Evolutionary conservation across 2,888 invertebrate species (phyloP).

Genomic region (Augiades crinisus): DNA sequence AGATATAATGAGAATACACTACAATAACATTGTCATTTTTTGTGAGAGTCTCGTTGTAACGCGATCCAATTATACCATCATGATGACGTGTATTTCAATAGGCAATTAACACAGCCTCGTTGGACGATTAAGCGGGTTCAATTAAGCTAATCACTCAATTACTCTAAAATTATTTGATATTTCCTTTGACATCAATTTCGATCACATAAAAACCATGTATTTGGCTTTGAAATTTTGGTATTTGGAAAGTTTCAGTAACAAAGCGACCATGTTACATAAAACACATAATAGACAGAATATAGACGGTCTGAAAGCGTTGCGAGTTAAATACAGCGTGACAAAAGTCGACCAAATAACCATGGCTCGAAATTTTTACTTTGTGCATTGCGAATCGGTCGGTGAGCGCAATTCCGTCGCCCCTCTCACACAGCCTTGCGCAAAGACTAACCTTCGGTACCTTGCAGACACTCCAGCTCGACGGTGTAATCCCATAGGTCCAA

Average conservation of each 20-base stretch:
- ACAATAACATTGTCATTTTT: no score
- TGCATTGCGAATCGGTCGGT: slow-evolving; percentile 47
- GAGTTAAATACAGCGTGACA: slow-evolving; percentile 41
- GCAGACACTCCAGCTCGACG: slow-evolving; percentile 90
- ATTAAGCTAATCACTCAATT: slow-evolving; percentile 6
- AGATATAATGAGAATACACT: not conserved
- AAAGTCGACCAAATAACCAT: slow-evolving; percentile 46
- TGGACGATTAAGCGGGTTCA: not conserved
- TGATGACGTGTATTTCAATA: slow-evolving; percentile 1
- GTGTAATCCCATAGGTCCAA: slow-evolving; percentile 93
- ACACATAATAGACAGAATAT: slow-evolving; percentile 14
- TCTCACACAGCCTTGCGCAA: slow-evolving; percentile 63
- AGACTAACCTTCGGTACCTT: slow-evolving; percentile 87
- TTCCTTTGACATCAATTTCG: not conserved
- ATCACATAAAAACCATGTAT: not conserved
- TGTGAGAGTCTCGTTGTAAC: not conserved
- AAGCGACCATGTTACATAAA: slow-evolving; percentile 7
- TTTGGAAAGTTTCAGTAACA: not conserved
- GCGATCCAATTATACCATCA: not conserved
- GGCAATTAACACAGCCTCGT: slow-evolving; percentile 5
- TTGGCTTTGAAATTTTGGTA: not conserved
- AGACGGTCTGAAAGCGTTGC: slow-evolving; percentile 35
- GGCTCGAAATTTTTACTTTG: slow-evolving; percentile 49
- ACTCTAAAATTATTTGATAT: not conserved
- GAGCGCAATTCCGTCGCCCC: slow-evolving; percentile 41